These are phyloP conservation scores for Calcarius lapponicus DNA, from an alignment of 2,797 vertebrate species.

Conservation along the genomic window DNA sequence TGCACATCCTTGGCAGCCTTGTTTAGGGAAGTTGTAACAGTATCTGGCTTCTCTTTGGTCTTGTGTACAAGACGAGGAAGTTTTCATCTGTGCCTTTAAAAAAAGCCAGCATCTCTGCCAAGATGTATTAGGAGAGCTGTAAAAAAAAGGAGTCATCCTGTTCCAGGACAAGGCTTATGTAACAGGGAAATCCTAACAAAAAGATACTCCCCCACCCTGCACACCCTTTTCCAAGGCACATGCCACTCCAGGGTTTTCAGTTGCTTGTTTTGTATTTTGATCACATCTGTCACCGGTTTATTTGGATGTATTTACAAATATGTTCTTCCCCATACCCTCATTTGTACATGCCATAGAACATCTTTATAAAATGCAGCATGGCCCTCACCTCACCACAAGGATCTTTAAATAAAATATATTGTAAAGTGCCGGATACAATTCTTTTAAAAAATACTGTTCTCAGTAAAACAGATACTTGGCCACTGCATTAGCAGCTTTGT, in stretches of 20 bases:
- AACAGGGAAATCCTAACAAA: slow-evolving; percentile 61
- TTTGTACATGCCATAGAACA: not conserved
- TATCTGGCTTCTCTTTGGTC: not conserved
- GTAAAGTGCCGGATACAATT: slow-evolving; percentile 67
- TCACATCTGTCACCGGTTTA: slow-evolving; percentile 45
- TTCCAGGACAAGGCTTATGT: slow-evolving; percentile 56
- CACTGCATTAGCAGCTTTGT: slow-evolving; percentile 15
- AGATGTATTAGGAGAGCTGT: slow-evolving; percentile 62
- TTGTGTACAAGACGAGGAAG: slow-evolving; percentile 6
- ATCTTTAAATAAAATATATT: slow-evolving; percentile 67
- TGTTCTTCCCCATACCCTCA: not conserved
- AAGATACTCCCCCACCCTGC: not conserved
- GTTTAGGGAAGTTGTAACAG: not conserved
- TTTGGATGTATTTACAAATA: slow-evolving; percentile 46
- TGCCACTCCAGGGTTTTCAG: not conserved
- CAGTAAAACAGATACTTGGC: slow-evolving; percentile 34
- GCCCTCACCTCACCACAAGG: not conserved
- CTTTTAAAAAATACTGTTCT: slow-evolving; percentile 58
- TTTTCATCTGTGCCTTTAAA: slow-evolving; percentile 61
- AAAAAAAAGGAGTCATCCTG: slow-evolving; percentile 63
- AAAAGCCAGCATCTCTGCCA: slow-evolving; percentile 7
- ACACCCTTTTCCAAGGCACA: not conserved
- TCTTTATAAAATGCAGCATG: not conserved
- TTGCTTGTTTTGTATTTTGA: not conserved
- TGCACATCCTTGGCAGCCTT: not conserved